A percentile compares a stretch with the other conserved stretches of the same genome.
phyloP scores from a whole-genome alignment of 2,797 vertebrate genomes.

The Loriculus beryllinus region DNA sequence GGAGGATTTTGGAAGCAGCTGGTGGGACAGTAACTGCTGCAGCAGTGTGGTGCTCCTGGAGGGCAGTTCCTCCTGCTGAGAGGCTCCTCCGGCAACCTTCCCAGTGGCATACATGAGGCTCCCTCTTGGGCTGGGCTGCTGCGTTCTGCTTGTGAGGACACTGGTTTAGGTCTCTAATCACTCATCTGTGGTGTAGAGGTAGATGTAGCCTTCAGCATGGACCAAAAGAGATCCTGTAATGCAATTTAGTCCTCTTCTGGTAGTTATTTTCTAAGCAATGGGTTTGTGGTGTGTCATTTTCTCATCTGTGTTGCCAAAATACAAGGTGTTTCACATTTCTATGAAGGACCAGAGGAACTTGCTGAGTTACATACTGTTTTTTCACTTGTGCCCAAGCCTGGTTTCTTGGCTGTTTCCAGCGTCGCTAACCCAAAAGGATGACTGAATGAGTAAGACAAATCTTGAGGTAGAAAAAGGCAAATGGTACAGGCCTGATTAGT shows the following conservation, averaged over 20 bases:
- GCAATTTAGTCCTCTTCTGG: neutral
- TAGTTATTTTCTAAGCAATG: neutral
- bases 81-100: neutral
- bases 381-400: neutral
- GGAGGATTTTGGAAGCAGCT: neutral
- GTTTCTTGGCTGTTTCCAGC: neutral
- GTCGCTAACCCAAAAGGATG: neutral
- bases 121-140: neutral
- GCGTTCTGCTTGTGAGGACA: accelerated
- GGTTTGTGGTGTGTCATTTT: neutral
- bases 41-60: neutral
- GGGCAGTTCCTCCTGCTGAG: neutral
- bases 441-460: neutral
- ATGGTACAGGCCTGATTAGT: neutral
- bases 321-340: neutral
- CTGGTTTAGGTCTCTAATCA: neutral
- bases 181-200: accelerated
- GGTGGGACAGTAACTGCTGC: neutral
- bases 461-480: neutral
- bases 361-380: neutral
- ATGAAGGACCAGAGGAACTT: neutral
- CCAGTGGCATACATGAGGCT: accelerated
- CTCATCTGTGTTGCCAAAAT: neutral
- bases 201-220: neutral
- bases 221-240: neutral